Evolutionary conservation across 2,113 vertebrate species (phyloP).

Genomic region (Bufo gargarizans): DNA sequence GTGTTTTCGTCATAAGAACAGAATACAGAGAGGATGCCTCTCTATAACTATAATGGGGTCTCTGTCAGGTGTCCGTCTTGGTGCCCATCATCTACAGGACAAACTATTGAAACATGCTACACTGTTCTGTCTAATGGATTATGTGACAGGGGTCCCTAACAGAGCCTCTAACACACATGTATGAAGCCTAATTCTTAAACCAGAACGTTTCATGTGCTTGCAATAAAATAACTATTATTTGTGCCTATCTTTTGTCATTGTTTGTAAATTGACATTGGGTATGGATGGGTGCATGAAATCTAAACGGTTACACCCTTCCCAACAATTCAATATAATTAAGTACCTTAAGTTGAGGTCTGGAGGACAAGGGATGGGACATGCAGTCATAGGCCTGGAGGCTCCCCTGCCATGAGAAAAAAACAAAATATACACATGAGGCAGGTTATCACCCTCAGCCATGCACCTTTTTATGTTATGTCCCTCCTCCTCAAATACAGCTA

Average conservation of each 20-base stretch:
- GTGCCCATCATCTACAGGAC: too few species aligned
- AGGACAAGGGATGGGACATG: constrained; percentile 56
- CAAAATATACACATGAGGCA: constrained; percentile 61
- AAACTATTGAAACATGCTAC: too few species aligned
- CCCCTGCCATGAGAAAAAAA: constrained; percentile 47
- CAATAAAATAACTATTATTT: neutral
- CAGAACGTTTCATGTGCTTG: neutral
- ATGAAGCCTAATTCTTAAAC: neutral
- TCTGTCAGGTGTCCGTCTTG: too few species aligned
- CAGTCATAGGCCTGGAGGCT: constrained; percentile 56
- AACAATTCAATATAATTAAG: constrained; percentile 50
- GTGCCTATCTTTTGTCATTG: neutral
- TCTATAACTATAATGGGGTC: too few species aligned
- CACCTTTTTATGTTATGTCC: constrained; percentile 23
- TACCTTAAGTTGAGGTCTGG: constrained; percentile 64
- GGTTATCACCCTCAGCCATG: constrained; percentile 36
- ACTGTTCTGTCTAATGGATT: too few species aligned
- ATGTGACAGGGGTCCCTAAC: too few species aligned
- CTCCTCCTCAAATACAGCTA: neutral
- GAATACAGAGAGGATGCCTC: too few species aligned
- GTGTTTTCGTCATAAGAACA: too few species aligned
- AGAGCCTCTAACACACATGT: too few species aligned
- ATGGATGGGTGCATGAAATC: constrained; percentile 35
- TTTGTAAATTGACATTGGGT: neutral
- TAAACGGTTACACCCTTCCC: constrained; percentile 62